phyloP scores from a whole-genome alignment of 2,888 invertebrate species.

The Hyppa rectilinea region DNA sequence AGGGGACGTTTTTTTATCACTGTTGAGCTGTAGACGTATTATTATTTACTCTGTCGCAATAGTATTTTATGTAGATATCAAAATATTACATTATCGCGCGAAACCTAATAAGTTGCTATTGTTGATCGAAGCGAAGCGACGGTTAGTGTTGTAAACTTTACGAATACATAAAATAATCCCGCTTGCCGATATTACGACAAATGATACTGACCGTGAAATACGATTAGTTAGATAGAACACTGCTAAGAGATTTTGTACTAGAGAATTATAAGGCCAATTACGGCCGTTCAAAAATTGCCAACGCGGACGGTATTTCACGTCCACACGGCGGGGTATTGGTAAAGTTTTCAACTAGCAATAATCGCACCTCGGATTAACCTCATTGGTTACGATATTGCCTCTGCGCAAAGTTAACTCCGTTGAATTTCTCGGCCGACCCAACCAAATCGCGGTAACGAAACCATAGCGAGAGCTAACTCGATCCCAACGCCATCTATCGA shows the following conservation, averaged over 20 bases:
- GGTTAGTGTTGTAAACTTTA: slow-evolving; percentile 95
- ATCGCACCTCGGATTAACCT: slow-evolving; percentile 96
- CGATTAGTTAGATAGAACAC: too few relatives aligned
- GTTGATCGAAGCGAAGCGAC: too few relatives aligned
- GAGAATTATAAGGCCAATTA: slow-evolving; percentile 72
- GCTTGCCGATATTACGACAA: neutral
- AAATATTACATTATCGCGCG: neutral
- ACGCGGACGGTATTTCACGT: slow-evolving; percentile 88
- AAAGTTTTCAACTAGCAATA: slow-evolving; percentile 98
- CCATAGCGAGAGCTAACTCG: slow-evolving; percentile 51
- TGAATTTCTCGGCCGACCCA: neutral
- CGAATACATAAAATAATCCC: slow-evolving; percentile 59
- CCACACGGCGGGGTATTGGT: slow-evolving; percentile 89
- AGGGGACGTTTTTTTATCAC: neutral
- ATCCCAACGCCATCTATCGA: slow-evolving; percentile 40
- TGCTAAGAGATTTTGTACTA: too few relatives aligned
- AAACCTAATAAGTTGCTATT: too few relatives aligned
- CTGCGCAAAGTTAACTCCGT: slow-evolving; percentile 95
- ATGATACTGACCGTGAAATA: too few relatives aligned
- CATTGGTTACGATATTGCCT: slow-evolving; percentile 98
- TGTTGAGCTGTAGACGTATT: neutral
- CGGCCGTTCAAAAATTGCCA: slow-evolving; percentile 87
- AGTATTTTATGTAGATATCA: neutral
- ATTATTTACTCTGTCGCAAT: neutral
- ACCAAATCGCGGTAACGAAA: slow-evolving; percentile 39